A percentile compares a stretch with the other conserved stretches of the same genome.
phyloP scores from a whole-genome alignment of 1,140 invertebrate genomes.

The Brachionus plicatilis region DNA sequence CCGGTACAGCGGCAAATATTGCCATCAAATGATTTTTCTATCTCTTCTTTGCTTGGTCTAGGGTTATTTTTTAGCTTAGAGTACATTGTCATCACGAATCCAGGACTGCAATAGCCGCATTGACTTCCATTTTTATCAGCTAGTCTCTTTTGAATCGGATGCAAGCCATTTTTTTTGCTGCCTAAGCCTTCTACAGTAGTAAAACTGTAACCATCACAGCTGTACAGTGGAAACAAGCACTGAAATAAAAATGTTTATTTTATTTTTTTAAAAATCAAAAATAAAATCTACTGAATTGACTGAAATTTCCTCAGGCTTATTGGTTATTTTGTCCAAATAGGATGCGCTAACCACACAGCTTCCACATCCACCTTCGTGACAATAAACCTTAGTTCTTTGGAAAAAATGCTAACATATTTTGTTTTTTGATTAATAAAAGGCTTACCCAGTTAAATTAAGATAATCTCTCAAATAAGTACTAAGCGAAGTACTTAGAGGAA shows the following conservation, averaged over 20 bases:
- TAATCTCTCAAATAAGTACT: background rate
- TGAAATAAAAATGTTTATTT: conserved; percentile 47
- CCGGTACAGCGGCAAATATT: conserved; percentile 56
- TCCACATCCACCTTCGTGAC: conserved; percentile 75
- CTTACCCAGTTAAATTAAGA: conserved; percentile 29
- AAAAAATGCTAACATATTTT: no score
- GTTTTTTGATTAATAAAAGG: background rate
- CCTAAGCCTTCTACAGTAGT: conserved; percentile 65
- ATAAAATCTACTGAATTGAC: conserved; percentile 67
- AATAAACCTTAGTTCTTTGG: conserved; percentile 65
- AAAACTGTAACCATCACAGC: conserved; percentile 69
- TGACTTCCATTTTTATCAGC: conserved; percentile 52
- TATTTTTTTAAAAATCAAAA: background rate
- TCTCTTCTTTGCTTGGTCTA: conserved; percentile 44
- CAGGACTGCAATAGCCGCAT: conserved; percentile 56
- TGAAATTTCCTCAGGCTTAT: conserved; percentile 60
- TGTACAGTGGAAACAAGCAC: conserved; percentile 67
- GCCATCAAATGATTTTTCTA: conserved; percentile 49
- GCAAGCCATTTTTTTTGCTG: background rate
- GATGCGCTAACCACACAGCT: conserved; percentile 62
- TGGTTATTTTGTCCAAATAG: conserved; percentile 55
- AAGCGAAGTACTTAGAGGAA: background rate
- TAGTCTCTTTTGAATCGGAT: conserved; percentile 49
- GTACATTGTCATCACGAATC: conserved; percentile 53
- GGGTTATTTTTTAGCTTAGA: conserved; percentile 48